Evolutionary conservation across 2,113 vertebrate species (phyloP).

Genomic region (Rostratula benghalensis): DNA sequence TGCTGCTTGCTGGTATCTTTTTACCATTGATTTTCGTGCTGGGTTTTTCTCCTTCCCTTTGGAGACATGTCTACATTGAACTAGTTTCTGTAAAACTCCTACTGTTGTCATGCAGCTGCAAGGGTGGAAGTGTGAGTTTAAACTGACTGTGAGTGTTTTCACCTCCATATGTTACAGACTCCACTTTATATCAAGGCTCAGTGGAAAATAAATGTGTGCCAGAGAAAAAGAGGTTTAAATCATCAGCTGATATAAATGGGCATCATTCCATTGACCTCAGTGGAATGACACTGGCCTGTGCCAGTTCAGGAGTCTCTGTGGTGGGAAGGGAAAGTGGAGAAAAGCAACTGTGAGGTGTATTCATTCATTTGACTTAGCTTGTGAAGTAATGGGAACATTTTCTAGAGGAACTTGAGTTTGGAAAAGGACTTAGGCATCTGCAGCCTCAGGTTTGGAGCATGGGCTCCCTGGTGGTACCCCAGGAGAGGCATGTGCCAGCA

Average conservation of each 20-base stretch:
- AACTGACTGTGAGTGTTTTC: background rate
- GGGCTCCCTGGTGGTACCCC: background rate
- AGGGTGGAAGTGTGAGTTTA: background rate
- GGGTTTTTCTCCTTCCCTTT: background rate
- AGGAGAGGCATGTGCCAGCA: background rate
- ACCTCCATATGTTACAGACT: background rate
- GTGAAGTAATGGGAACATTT: background rate
- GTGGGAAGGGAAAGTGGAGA: background rate
- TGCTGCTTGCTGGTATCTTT: background rate
- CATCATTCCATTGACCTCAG: background rate
- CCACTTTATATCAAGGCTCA: background rate
- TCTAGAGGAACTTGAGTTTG: background rate
- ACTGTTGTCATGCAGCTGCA: background rate
- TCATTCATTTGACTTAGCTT: background rate
- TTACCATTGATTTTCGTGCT: rapidly evolving
- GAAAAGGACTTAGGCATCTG: rapidly evolving
- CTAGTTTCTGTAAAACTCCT: background rate
- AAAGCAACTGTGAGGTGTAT: background rate
- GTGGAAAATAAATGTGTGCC: background rate
- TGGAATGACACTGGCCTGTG: background rate
- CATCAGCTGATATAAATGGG: background rate
- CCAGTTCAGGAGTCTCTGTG: background rate
- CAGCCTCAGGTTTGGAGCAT: rapidly evolving
- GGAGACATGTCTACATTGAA: background rate
- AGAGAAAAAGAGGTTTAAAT: background rate